Evolutionary conservation across 2,113 vertebrate species (phyloP).

Genomic region (Saguinus imperator): DNA sequence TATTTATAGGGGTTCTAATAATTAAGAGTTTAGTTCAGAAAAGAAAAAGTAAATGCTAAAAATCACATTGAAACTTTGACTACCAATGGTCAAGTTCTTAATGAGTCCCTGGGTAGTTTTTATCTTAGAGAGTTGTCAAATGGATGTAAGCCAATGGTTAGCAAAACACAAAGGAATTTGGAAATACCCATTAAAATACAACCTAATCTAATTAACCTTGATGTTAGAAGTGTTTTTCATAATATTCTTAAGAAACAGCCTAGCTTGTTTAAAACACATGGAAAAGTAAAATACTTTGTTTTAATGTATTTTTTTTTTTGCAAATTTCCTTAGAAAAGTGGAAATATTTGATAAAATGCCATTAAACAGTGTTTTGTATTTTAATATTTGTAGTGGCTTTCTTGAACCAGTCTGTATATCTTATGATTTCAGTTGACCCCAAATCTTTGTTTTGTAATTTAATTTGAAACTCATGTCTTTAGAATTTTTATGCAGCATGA

Average conservation of each 20-base stretch:
- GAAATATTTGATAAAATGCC: neutral
- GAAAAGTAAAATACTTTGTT: neutral
- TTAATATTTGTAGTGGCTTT: neutral
- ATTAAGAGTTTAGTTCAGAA: neutral
- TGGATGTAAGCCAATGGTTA: neutral
- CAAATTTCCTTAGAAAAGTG: neutral
- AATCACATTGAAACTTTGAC: neutral
- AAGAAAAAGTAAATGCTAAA: neutral
- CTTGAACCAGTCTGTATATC: neutral
- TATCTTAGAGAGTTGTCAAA: neutral
- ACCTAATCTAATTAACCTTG: slow-evolving; percentile 7
- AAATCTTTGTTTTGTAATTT: neutral
- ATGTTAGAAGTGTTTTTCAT: neutral
- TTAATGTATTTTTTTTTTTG: neutral
- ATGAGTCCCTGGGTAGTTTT: neutral
- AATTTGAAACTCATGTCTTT: neutral
- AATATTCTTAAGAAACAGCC: neutral
- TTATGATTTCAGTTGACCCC: neutral
- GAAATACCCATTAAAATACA: neutral
- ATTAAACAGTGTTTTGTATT: neutral
- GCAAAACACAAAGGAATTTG: neutral
- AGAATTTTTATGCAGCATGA: neutral
- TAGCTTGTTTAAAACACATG: neutral
- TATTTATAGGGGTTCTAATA: neutral
- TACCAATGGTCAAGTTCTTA: neutral